Conservation (phyloP, 1,140 invertebrate genomes). For the Epicauta chinensis region DNA sequence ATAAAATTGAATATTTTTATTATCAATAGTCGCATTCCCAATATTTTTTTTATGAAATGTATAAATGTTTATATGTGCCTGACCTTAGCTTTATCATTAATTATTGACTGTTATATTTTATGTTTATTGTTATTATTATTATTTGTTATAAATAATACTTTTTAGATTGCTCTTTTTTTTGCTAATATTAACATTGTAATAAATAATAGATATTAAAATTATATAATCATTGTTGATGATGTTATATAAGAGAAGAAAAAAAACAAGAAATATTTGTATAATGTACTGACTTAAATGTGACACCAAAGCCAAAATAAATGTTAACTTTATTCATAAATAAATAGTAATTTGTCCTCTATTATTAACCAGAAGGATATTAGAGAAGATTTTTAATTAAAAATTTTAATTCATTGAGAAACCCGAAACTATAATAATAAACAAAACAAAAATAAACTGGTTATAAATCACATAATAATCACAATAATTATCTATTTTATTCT, state of each 20-base stretch:
- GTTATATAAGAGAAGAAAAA: constrained; percentile 10
- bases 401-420: no score
- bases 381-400: no score
- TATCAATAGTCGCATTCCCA: neutral
- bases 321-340: constrained; percentile 17
- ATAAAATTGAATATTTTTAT: no score
- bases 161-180: neutral
- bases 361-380: no score
- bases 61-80: constrained; percentile 22
- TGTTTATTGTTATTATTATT: no score
- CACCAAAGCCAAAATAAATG: constrained; percentile 23
- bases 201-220: constrained; percentile 2
- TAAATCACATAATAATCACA: no score
- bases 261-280: constrained; percentile 8
- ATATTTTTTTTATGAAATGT: constrained; percentile 5
- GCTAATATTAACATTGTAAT: neutral
- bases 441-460: no score
- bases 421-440: no score
- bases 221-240: constrained; percentile 17
- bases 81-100: constrained; percentile 13
- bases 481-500: no score
- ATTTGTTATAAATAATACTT: no score
- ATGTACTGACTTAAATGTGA: constrained; percentile 24
- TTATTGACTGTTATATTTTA: no score
- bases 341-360: no score